phyloP scores from a whole-genome alignment of 2,888 invertebrate species.

The Drosophila parthenogenetica region DNA sequence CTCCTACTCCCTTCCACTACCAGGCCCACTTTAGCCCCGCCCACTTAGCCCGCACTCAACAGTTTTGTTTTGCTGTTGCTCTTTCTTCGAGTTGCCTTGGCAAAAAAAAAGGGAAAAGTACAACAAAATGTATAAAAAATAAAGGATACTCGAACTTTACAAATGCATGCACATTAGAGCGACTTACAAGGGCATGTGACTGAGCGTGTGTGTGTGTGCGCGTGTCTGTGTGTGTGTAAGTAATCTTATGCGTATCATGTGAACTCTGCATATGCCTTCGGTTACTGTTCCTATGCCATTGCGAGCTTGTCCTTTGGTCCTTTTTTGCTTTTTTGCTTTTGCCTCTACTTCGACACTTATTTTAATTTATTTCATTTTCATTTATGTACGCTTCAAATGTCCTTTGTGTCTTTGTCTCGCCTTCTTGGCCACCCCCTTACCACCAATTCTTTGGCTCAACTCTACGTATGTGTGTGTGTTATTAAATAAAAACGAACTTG shows the following conservation, averaged over 20 bases:
- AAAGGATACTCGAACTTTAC: conserved; percentile 78
- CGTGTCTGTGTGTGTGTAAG: conserved; percentile 42
- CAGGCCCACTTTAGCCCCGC: conserved; percentile 16
- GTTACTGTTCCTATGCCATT: conserved; percentile 11
- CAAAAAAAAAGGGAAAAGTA: conserved; percentile 28
- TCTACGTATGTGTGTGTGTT: conserved; percentile 44
- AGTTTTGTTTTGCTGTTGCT: conserved; percentile 54
- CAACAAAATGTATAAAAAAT: conserved; percentile 32
- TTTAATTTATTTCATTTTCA: conserved; percentile 78
- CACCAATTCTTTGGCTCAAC: neutral
- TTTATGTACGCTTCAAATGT: conserved; percentile 70
- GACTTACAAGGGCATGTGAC: conserved; percentile 31
- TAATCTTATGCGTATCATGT: conserved; percentile 75
- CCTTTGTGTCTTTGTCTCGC: conserved; percentile 50
- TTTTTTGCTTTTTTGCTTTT: conserved; percentile 49
- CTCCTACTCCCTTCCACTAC: too few species aligned
- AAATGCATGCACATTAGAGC: conserved; percentile 82
- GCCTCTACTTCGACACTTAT: conserved; percentile 75
- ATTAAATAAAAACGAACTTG: conserved; percentile 69
- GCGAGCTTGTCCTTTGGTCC: neutral
- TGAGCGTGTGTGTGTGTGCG: conserved; percentile 9
- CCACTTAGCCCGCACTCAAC: conserved; percentile 47
- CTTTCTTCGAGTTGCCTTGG: conserved; percentile 65
- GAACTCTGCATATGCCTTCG: conserved; percentile 58
- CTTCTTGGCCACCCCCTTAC: neutral